Evolutionary conservation across 1,140 invertebrate genomes (phyloP), one percentile per base, ranked within the genome.

Genomic region (Paracyclopina nana): DNA sequence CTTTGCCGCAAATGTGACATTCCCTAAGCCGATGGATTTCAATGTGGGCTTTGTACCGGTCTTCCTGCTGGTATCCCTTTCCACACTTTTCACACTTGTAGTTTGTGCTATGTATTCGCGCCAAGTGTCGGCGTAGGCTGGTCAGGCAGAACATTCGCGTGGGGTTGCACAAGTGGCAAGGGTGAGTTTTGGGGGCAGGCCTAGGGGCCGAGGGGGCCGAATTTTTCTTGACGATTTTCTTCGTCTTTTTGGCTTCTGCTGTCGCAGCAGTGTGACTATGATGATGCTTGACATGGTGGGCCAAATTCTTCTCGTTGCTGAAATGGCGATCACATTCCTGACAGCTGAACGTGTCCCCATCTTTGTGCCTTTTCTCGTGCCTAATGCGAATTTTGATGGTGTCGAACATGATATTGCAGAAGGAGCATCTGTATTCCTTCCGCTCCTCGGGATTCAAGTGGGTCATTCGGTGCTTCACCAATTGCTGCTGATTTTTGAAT

Each of bases 391-490:
- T n/a, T 6, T 45, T 45, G 25, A 48, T 48, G 6, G 22, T 48
- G 46, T 48, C 46, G 27, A 48, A 48, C n/a, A 48, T 48, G 46
- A 48, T 48, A 26, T 28, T 14, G n/a, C 46, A 48, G 27, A 40
- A 48, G 4, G 46, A 48, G 26, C 46, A 48, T 48, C 46, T 25
- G 22, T 48, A 48, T 16, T 22, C 46, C 12, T 26, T 29, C 9
- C 46, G 46, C 27, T 48, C 46, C n/a, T 28, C 27, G 29, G 46
- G 46, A 6, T 22, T 28, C 27, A 48, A 16, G 29, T 48, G 46
- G 26, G 46, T 48, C 46, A 48, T 28, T 29, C 27, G 22, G 46
- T 48, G 46, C 27, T 48, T 48, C n/a, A 26, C 46, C 22, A 48
- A 27, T 29, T 48, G 22, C 14, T 28, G 46, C 16, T 48, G 22